These are phyloP conservation scores for Spinus pinus DNA, from an alignment of 2,797 vertebrate species.

Conservation along the genomic window DNA sequence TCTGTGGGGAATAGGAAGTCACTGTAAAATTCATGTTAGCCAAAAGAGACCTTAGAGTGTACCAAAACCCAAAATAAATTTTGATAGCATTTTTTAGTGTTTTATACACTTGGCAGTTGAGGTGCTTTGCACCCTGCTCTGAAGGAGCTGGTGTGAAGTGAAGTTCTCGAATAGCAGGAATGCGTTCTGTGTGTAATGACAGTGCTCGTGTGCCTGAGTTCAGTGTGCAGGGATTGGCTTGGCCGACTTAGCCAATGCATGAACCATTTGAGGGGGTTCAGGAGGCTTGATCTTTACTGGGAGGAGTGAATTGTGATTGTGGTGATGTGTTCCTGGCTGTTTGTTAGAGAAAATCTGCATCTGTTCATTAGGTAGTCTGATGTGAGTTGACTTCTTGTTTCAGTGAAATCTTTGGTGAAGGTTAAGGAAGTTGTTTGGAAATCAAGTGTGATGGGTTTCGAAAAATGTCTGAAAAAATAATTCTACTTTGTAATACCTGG, in stretches of 20 bases:
- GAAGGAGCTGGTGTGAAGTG: not conserved
- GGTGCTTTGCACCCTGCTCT: not conserved
- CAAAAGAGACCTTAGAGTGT: not conserved
- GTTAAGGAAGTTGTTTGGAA: not conserved
- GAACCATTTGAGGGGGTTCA: rapidly evolving
- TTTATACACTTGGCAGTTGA: not conserved
- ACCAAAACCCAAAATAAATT: not conserved
- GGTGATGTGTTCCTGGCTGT: not conserved
- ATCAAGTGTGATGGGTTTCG: not conserved
- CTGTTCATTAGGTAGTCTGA: not conserved
- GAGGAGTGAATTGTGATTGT: not conserved
- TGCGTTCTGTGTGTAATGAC: not conserved
- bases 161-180: not conserved
- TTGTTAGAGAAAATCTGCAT: not conserved
- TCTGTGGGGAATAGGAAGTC: not conserved
- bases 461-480: not conserved
- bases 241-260: not conserved
- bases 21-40: not conserved
- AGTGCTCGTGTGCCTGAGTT: not conserved
- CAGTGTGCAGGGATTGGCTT: not conserved
- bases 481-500: not conserved
- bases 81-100: not conserved
- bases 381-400: not conserved
- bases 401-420: not conserved
- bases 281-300: not conserved